Evolutionary conservation across 2,797 vertebrate genomes (phyloP), one percentile per base, ranked within the genome.

Genomic region (Pipistrellus pipistrellus): DNA sequence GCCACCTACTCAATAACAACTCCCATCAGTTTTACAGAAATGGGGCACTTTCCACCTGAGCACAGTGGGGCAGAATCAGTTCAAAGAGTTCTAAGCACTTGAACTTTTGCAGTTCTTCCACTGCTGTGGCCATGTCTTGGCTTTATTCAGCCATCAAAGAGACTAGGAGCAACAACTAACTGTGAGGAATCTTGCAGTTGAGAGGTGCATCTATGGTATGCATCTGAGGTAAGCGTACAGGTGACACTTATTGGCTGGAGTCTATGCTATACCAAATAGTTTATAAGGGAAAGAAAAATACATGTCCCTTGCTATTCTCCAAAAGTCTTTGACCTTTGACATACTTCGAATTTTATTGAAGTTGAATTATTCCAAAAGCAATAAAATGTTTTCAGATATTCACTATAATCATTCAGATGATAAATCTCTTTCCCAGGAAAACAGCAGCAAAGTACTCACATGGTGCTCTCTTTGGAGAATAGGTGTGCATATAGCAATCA

Each of bases 281-380:
- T 91, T 95, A 66, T 17, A 59, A 64, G 62, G 35, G 23, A 89
- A 92, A 82, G 17, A 85, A 81, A 91, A 82, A 27, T 44, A 18
- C 64, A 68, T 8, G 17, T 2, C 55, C 38, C 93, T 91, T 81
- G 75, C 51, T 94, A 18, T 2, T 92, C 53, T 93, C 85, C 59
- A 64, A 69, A 59, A 76, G 17, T 55, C 23, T 64, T 78, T 78
- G 66, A 72, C 30, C 18, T 76, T 51, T 35, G 55, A 83, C 12
- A 21, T 75, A 81, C 86, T 75, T 76, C 23, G 35, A 71, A 80
- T 41, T 66, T 90, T 85, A 73, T 21, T 69, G 46, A 88, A 64
- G 69, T 81, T 77, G 71, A 84, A 80, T 53, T 88, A 73, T 57
- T 86, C 41, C 64, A 68, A 87, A 93, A 95, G 46, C 17, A 80